These are phyloP conservation scores for Laodelphax striatellus DNA, from an alignment of 1,140 invertebrate genomes.

Conservation along the genomic window DNA sequence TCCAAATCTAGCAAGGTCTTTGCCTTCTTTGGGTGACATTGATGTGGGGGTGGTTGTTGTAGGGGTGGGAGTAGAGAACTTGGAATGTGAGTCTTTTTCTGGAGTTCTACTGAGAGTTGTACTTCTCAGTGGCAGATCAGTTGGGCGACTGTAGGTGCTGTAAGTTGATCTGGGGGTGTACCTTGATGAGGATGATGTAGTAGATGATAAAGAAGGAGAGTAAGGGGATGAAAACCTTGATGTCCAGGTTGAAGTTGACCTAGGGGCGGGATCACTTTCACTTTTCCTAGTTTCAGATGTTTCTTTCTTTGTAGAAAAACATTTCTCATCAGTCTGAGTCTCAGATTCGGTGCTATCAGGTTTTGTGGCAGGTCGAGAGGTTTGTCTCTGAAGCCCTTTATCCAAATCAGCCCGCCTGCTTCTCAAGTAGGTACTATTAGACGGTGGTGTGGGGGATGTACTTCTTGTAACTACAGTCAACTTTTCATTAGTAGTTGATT, in stretches of 20 bases:
- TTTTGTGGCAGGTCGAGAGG: slow-evolving; percentile 12
- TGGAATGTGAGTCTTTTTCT: not conserved
- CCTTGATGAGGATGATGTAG: slow-evolving; percentile 1
- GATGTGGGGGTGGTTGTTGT: slow-evolving; percentile 2
- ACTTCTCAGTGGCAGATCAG: slow-evolving; percentile 14
- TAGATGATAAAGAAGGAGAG: not conserved
- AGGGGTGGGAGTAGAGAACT: not conserved
- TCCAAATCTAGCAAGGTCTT: slow-evolving; percentile 8
- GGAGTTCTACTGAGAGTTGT: not conserved
- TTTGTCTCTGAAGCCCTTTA: not conserved
- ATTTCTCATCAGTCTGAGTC: slow-evolving; percentile 20
- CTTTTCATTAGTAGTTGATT: slow-evolving; percentile 8
- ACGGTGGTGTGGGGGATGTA: slow-evolving; percentile 61
- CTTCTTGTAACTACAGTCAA: slow-evolving; percentile 54
- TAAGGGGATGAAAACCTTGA: slow-evolving; percentile 2
- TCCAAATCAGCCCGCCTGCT: slow-evolving; percentile 54
- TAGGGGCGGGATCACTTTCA: not conserved
- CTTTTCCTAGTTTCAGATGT: not conserved
- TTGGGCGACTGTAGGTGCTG: slow-evolving; percentile 13
- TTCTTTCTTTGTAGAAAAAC: not conserved
- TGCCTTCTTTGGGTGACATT: not conserved
- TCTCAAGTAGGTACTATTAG: slow-evolving; percentile 45
- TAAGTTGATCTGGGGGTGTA: slow-evolving; percentile 11
- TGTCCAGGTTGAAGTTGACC: slow-evolving; percentile 2
- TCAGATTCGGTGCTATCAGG: slow-evolving; percentile 7